phyloP scores from a whole-genome alignment of 2,888 invertebrate genomes.

The Napeogenes inachia region DNA sequence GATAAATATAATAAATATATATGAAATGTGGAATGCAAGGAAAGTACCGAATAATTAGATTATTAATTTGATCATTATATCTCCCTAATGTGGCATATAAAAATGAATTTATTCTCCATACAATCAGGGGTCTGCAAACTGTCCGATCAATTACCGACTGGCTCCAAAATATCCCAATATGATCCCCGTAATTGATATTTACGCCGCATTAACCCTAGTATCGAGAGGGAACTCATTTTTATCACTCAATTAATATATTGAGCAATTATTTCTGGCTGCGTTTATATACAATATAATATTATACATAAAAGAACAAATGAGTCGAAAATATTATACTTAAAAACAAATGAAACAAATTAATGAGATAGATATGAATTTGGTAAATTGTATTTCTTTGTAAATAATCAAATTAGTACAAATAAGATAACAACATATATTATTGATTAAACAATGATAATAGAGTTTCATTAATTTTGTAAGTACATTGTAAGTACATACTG shows the following conservation, averaged over 20 bases:
- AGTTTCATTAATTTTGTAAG: too few species aligned
- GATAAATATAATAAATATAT: neutral
- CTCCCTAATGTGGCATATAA: conserved; percentile 46
- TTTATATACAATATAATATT: neutral
- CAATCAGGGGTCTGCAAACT: conserved; percentile 45
- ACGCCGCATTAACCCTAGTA: conserved; percentile 59
- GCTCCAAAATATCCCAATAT: conserved; percentile 57
- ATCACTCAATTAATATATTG: conserved; percentile 48
- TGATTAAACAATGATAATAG: too few species aligned
- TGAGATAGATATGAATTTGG: too few species aligned
- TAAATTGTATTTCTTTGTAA: too few species aligned
- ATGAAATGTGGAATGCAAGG: neutral
- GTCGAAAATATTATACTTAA: too few species aligned
- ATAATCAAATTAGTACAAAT: too few species aligned
- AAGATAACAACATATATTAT: too few species aligned
- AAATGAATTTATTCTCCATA: conserved; percentile 63
- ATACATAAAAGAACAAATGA: too few species aligned
- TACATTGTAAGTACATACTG: too few species aligned
- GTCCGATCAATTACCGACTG: conserved; percentile 48
- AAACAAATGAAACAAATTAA: too few species aligned
- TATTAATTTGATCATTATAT: conserved; percentile 11
- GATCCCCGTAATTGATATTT: conserved; percentile 70
- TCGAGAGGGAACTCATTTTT: conserved; percentile 47
- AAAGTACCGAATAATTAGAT: conserved; percentile 13
- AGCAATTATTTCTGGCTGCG: conserved; percentile 27